Evolutionary conservation across 2,113 vertebrate species (phyloP).

Genomic region (Gavia stellata): DNA sequence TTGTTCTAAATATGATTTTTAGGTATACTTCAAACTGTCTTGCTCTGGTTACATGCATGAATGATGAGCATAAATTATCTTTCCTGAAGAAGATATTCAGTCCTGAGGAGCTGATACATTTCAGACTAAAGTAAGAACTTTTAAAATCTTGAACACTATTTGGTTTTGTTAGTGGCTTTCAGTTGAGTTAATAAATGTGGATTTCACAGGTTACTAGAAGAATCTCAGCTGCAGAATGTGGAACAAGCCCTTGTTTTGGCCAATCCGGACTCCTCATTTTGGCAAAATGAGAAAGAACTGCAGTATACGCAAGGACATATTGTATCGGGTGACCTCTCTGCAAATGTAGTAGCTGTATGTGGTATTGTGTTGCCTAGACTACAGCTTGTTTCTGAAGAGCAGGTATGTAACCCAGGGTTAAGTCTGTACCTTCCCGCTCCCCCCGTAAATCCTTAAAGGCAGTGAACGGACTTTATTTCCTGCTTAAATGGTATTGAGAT

Average conservation of each 20-base stretch:
- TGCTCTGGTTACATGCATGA: constrained; percentile 91
- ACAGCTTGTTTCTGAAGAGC: constrained; percentile 46
- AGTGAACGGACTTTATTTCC: background rate
- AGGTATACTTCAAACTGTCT: constrained; percentile 95
- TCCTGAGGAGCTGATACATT: constrained; percentile 87
- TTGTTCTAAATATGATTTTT: constrained; percentile 12
- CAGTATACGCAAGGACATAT: constrained; percentile 79
- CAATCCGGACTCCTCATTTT: constrained; percentile 80
- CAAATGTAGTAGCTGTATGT: constrained; percentile 84
- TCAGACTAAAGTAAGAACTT: constrained; percentile 87
- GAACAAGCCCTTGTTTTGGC: constrained; percentile 87
- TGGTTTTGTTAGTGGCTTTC: background rate
- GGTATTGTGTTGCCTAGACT: constrained; percentile 85
- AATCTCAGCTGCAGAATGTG: constrained; percentile 81
- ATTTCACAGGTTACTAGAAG: constrained; percentile 83
- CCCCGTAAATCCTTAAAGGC: background rate
- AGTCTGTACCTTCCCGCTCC: background rate
- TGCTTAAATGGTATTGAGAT: background rate
- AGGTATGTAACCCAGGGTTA: constrained; percentile 64
- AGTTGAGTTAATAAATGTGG: background rate
- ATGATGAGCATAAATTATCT: constrained; percentile 89
- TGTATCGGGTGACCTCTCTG: constrained; percentile 83
- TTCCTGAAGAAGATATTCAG: constrained; percentile 91
- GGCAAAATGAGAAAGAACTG: constrained; percentile 77
- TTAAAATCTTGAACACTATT: background rate